phyloP scores from a whole-genome alignment of 2,888 invertebrate genomes.

The Nephrotoma flavescens region DNA sequence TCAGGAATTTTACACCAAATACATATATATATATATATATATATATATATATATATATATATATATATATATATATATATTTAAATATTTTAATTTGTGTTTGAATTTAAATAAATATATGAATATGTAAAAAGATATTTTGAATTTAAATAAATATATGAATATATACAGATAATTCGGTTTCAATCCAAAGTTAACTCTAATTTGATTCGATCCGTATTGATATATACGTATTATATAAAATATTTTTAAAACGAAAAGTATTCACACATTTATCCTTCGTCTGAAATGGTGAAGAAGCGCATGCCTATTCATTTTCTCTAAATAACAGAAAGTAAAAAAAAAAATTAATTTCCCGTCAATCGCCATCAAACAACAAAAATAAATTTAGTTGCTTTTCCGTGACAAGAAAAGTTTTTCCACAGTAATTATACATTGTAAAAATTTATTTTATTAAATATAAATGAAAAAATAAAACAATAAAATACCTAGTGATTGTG shows the following conservation, averaged over 20 bases:
- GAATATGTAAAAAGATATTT: too few relatives aligned
- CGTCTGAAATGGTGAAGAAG: neutral
- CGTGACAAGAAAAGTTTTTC: neutral
- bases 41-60: too few relatives aligned
- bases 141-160: too few relatives aligned
- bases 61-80: too few relatives aligned
- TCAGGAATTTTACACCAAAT: too few relatives aligned
- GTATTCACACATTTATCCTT: neutral
- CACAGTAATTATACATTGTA: neutral
- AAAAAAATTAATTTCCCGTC: neutral
- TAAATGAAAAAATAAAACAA: neutral
- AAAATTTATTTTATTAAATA: neutral
- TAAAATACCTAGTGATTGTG: neutral
- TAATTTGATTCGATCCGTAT: too few relatives aligned
- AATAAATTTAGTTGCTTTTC: neutral
- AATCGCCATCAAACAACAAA: neutral
- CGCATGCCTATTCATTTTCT: neutral
- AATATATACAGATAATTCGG: too few relatives aligned
- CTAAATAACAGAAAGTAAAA: neutral
- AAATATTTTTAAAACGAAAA: neutral
- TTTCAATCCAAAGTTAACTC: too few relatives aligned
- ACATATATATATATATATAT: too few relatives aligned
- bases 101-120: too few relatives aligned
- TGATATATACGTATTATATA: too few relatives aligned
- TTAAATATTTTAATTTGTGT: too few relatives aligned